Evolutionary conservation across 2,888 invertebrate genomes (phyloP).

Genomic region (Drosophila engyochracea): DNA sequence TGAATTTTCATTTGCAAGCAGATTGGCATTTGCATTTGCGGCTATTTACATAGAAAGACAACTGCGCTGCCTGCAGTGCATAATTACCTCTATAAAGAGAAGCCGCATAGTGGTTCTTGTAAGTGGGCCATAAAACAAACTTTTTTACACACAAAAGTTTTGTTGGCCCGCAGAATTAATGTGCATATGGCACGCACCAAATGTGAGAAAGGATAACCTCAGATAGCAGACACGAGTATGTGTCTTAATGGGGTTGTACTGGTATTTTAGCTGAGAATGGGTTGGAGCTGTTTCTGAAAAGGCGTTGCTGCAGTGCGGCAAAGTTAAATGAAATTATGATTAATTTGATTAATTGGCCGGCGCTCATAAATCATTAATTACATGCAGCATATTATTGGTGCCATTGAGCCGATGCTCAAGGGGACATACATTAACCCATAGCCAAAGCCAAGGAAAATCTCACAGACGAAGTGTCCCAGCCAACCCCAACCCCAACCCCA

Average conservation of each 20-base stretch:
- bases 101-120: constrained; percentile 66
- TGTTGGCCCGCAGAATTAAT: constrained; percentile 68
- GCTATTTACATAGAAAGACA: constrained; percentile 60
- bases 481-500: neutral
- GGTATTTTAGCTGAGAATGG: neutral
- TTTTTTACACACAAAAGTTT: constrained; percentile 67
- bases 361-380: constrained; percentile 80
- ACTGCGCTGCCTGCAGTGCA: constrained; percentile 64
- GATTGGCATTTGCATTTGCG: constrained; percentile 42
- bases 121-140: constrained; percentile 76
- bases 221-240: constrained; percentile 16
- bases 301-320: constrained; percentile 74
- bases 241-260: constrained; percentile 8
- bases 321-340: constrained; percentile 79
- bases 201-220: constrained; percentile 35
- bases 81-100: constrained; percentile 64
- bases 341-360: constrained; percentile 81
- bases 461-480: constrained; percentile 17
- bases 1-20: constrained; percentile 13
- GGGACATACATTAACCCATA: constrained; percentile 46
- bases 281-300: constrained; percentile 21
- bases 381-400: constrained; percentile 73
- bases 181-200: constrained; percentile 73
- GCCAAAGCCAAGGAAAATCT: constrained; percentile 58
- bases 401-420: constrained; percentile 31